Base-by-base conservation (phyloP, 2,888 invertebrate species). In the Empis livida region DNA sequence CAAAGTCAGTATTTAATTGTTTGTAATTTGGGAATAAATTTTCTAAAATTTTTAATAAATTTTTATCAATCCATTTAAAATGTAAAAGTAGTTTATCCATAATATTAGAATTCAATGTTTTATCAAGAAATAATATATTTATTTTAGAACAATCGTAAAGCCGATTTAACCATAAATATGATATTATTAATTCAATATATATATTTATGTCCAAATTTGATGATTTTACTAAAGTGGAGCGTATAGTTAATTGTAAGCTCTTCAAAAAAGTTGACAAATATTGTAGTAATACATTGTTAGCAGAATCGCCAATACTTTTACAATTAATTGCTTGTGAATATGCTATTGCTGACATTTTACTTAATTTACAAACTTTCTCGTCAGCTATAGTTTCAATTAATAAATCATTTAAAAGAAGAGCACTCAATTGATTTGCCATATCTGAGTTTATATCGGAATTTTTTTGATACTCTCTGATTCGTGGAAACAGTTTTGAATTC, bases 31-130 rank as follows among this genome's bases (percentile, higher is more conserved):
- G 55, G 6, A 59, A 13, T 17, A 58, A 10, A 23, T 50, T 46
- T 2, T 51, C 42, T 1, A 61, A n/a, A 0, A 51, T 49, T 14
- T 49, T 59, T 2, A 81, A 58, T 20, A 79, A 65, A 64, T 78
- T 73, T 60, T 87, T 87, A 15, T 74, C 66, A 35, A 87, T 61
- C 87, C 87, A 88, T 63, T 79, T 82, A 56, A 78, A 82, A 60
- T 87, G 84, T 11, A 84, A 71, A 53, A 77, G 72, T 1, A 87
- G 59, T 44, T 78, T 70, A n/a, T 78, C 75, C 39, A 78, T 65
- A 2, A 79, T 67, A 50, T 78, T 75, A 44, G 76, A 70, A 51
- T 71, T 68, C 39, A 74, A 54, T 53, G 70, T 61, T 53, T 63
- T 65, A 17, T 59, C 51, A 9, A 56, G 49, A 13, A 64, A 59